Conservation (phyloP, 2,797 vertebrate species). For the Petrocephalus sullivani region DNA sequence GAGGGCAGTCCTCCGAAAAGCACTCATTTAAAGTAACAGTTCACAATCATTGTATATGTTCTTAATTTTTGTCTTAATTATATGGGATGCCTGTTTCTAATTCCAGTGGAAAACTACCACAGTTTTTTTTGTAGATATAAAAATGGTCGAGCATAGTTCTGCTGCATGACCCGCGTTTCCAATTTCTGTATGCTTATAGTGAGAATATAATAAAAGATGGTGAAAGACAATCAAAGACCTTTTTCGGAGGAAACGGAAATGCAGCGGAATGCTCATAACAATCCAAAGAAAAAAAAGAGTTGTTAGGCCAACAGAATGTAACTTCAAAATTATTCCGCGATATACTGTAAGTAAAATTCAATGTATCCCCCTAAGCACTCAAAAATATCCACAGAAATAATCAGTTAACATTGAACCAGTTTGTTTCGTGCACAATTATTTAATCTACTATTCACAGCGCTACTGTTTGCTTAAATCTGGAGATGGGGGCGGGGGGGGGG, state of each 20-base stretch:
- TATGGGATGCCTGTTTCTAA: not conserved
- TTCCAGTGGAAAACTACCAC: not conserved
- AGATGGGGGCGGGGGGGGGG: not conserved
- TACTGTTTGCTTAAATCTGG: not conserved
- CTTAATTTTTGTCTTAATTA: not conserved
- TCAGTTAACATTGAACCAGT: not conserved
- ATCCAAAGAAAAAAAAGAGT: not conserved
- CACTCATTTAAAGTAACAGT: not conserved
- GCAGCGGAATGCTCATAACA: not conserved
- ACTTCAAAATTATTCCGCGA: not conserved
- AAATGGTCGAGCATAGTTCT: not conserved
- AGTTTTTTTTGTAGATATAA: not conserved
- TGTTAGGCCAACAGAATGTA: not conserved
- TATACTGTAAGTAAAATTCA: not conserved
- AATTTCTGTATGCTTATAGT: not conserved
- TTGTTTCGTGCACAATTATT: not conserved
- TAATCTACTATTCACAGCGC: not conserved
- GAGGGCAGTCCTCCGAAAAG: not conserved
- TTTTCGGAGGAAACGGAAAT: not conserved
- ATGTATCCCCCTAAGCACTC: not conserved
- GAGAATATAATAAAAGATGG: not conserved
- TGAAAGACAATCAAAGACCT: not conserved
- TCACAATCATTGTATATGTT: not conserved
- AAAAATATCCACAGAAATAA: not conserved
- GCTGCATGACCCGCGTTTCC: not conserved